phyloP scores from a whole-genome alignment of 1,140 invertebrate genomes.

The Sarcophaga bullata region DNA sequence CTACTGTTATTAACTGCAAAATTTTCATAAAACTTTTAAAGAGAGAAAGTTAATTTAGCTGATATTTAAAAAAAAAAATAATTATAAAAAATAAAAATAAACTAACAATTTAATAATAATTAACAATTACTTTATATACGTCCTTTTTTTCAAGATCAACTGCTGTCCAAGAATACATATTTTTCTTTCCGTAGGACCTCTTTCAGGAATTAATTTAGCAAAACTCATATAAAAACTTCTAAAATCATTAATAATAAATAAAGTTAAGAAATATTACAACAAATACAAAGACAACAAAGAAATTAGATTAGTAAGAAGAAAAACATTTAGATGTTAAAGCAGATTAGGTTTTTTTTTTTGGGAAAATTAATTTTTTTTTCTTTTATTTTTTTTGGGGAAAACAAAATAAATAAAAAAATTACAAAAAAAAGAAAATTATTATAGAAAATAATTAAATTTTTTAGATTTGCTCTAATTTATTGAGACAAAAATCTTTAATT shows the following conservation, averaged over 20 bases:
- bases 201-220: conserved; percentile 7
- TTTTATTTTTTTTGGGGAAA: too few relatives aligned
- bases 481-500: background rate
- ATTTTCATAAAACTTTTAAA: too few relatives aligned
- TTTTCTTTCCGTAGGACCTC: conserved; percentile 19
- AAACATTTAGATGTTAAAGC: conserved; percentile 34
- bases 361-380: background rate
- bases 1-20: too few relatives aligned
- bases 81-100: background rate
- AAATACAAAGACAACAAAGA: background rate
- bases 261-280: background rate
- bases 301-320: conserved; percentile 27
- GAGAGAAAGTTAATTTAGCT: too few relatives aligned
- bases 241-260: conserved; percentile 9
- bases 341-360: background rate
- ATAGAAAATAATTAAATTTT: conserved; percentile 18
- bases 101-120: background rate
- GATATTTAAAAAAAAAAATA: too few relatives aligned
- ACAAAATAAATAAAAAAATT: background rate
- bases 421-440: background rate
- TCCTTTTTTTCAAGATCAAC: conserved; percentile 18
- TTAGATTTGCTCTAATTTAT: conserved; percentile 5
- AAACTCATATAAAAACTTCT: background rate
- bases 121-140: conserved; percentile 14
- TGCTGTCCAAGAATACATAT: background rate